Evolutionary conservation across 64 coral and sea anemone species (phyloP).

Genomic region (Trachythela sp.): DNA sequence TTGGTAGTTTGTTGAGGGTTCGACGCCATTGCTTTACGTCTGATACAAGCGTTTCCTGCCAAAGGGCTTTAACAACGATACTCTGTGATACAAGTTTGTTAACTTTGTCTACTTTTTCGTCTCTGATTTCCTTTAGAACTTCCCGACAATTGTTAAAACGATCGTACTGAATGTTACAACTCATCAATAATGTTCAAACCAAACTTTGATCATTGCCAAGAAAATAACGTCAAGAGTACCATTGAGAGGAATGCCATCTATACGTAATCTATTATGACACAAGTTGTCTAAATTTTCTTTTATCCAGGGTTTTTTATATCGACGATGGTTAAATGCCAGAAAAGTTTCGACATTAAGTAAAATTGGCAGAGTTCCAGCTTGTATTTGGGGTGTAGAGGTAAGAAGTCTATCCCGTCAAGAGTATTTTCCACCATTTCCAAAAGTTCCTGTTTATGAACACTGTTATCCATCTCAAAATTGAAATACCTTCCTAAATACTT

Average conservation of each 20-base stretch:
- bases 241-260: not conserved
- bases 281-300: not conserved
- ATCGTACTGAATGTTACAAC: not conserved
- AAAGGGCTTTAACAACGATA: not conserved
- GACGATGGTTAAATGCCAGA: not conserved
- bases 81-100: not conserved
- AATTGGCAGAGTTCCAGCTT: not conserved
- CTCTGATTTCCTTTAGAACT: not conserved
- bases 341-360: not conserved
- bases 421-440: not conserved
- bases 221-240: not conserved
- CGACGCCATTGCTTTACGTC: not conserved
- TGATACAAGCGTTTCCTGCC: not conserved
- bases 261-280: not conserved
- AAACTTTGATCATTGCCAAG: not conserved
- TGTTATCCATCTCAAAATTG: not conserved
- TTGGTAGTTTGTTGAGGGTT: constrained; percentile 8
- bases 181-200: not conserved
- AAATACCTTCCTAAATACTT: not conserved
- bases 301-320: not conserved
- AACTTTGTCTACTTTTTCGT: not conserved
- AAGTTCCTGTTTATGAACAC: not conserved
- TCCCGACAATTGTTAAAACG: not conserved
- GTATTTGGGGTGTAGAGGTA: not conserved
- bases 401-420: not conserved